phyloP scores from a whole-genome alignment of 2,113 vertebrate species.

The Sylvicapra grimmia region DNA sequence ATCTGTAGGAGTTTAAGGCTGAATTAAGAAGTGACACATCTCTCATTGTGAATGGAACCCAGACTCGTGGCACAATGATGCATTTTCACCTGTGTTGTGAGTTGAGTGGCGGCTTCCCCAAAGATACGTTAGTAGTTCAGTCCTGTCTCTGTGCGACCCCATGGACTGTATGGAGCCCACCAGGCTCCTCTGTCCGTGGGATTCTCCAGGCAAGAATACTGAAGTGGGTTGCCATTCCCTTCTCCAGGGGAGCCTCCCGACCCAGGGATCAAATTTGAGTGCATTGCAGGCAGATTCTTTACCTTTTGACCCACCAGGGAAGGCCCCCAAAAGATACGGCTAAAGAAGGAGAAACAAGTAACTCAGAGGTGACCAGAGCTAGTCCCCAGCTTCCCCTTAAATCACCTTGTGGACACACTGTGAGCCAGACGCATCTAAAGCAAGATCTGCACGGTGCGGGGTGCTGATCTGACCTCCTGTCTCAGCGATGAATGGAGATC shows the following conservation, averaged over 20 bases:
- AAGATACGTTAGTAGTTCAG: background rate
- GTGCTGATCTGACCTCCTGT: rapidly evolving
- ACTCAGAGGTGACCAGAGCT: background rate
- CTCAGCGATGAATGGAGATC: rapidly evolving
- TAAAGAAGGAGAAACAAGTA: background rate
- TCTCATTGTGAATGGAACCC: background rate
- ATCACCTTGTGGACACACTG: background rate
- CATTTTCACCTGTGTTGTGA: background rate
- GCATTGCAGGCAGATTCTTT: background rate
- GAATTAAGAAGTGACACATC: background rate
- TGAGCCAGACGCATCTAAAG: background rate
- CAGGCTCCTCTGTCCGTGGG: background rate
- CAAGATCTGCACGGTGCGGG: background rate
- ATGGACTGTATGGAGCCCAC: background rate
- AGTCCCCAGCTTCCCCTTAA: background rate
- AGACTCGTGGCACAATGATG: background rate
- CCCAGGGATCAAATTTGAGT: background rate
- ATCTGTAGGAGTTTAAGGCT: background rate
- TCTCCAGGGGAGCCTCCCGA: background rate
- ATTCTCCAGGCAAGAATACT: background rate
- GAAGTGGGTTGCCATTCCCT: background rate
- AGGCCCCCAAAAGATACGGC: background rate
- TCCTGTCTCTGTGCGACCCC: background rate
- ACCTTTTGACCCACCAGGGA: background rate
- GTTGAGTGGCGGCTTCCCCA: background rate